These are phyloP conservation scores for Euwallacea fornicatus DNA, from an alignment of 1,140 invertebrate genomes.

Conservation along the genomic window DNA sequence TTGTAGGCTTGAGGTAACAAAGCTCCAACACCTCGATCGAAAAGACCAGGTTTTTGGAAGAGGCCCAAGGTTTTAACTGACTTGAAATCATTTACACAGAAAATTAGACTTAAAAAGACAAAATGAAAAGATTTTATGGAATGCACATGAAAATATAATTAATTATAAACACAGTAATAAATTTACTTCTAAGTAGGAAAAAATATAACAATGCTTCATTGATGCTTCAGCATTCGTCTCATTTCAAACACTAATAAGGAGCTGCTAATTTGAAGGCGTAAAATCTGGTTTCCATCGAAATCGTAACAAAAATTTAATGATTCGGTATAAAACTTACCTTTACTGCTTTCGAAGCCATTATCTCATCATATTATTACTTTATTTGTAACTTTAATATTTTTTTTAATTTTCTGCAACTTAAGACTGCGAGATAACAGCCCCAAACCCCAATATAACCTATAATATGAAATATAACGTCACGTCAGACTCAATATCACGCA, in stretches of 20 bases:
- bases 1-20: constrained; percentile 82
- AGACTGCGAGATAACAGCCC: too few species aligned
- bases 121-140: not conserved
- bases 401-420: too few species aligned
- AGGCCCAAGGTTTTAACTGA: constrained; percentile 44
- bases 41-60: constrained; percentile 41
- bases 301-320: not conserved
- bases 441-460: too few species aligned
- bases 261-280: not conserved
- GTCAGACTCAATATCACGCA: too few species aligned
- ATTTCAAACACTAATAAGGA: not conserved
- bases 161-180: not conserved
- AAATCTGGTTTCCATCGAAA: not conserved
- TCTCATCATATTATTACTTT: not conserved
- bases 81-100: constrained; percentile 2
- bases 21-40: constrained; percentile 57
- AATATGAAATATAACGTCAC: too few species aligned
- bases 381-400: too few species aligned
- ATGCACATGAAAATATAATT: not conserved
- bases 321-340: constrained; percentile 13
- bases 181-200: not conserved
- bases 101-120: not conserved
- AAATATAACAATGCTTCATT: not conserved
- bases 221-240: not conserved
- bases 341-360: constrained; percentile 28